phyloP scores from a whole-genome alignment of 2,113 vertebrate genomes.

The Lathamus discolor region DNA sequence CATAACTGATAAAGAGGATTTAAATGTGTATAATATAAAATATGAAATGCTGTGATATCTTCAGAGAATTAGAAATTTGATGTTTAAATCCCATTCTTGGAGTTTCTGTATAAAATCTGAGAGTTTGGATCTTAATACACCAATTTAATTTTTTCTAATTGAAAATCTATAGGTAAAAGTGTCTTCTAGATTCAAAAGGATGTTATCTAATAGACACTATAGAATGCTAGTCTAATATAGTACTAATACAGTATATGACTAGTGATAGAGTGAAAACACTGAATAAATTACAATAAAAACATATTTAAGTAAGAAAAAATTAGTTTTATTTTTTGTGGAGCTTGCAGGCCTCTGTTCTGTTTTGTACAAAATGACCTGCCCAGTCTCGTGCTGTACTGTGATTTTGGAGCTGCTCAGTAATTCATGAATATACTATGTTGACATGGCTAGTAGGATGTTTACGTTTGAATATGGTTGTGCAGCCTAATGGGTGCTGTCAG shows the following conservation, averaged over 20 bases:
- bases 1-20: not conserved
- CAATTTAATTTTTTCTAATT: not conserved
- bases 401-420: not conserved
- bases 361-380: not conserved
- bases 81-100: not conserved
- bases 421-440: not conserved
- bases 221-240: not conserved
- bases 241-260: not conserved
- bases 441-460: conserved; percentile 17
- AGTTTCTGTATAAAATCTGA: not conserved
- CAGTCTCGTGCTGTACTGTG: not conserved
- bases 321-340: not conserved
- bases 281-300: not conserved
- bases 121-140: not conserved
- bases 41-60: not conserved
- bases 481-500: not conserved
- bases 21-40: not conserved
- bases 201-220: not conserved
- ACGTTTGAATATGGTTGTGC: not conserved
- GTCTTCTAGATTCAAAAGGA: not conserved
- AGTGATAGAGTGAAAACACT: not conserved
- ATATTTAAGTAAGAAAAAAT: not conserved
- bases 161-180: not conserved
- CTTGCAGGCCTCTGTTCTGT: not conserved
- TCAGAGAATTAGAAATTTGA: not conserved